Conservation (phyloP, 1,140 invertebrate species). For the Scaptomyza montana region DNA sequence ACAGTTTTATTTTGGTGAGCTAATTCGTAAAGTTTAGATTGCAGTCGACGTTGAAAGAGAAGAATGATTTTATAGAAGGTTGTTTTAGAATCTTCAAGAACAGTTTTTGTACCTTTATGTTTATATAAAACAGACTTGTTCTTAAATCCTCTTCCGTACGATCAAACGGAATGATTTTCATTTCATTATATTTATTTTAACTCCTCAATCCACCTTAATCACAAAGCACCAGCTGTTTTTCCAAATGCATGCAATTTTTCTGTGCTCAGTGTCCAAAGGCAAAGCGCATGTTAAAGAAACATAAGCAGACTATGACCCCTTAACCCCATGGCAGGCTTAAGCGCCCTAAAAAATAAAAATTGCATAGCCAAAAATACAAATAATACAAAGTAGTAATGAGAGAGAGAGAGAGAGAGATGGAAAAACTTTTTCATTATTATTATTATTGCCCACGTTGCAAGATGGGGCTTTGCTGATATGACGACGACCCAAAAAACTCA, state of each 20-base stretch:
- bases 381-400: not conserved
- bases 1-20: too few relatives aligned
- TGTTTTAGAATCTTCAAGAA: too few relatives aligned
- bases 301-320: conserved; percentile 36
- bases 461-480: conserved; percentile 46
- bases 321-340: conserved; percentile 20
- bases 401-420: conserved; percentile 14
- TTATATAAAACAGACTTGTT: too few relatives aligned
- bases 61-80: too few relatives aligned
- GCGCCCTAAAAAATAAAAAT: conserved; percentile 19
- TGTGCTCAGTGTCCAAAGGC: conserved; percentile 27
- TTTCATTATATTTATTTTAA: too few relatives aligned
- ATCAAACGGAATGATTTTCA: too few relatives aligned
- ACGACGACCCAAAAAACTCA: conserved; percentile 57
- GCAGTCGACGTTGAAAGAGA: too few relatives aligned
- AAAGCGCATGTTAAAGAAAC: conserved; percentile 46
- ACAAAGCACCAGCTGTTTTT: conserved; percentile 29
- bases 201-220: not conserved
- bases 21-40: too few relatives aligned
- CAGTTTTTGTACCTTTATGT: too few relatives aligned
- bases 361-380: conserved; percentile 35
- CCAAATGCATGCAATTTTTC: conserved; percentile 6
- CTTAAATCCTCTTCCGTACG: too few relatives aligned
- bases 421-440: conserved; percentile 53
- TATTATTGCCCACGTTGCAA: conserved; percentile 56